Base-by-base conservation (phyloP, 2,888 invertebrate genomes). In the Seladonia tumulorum region DNA sequence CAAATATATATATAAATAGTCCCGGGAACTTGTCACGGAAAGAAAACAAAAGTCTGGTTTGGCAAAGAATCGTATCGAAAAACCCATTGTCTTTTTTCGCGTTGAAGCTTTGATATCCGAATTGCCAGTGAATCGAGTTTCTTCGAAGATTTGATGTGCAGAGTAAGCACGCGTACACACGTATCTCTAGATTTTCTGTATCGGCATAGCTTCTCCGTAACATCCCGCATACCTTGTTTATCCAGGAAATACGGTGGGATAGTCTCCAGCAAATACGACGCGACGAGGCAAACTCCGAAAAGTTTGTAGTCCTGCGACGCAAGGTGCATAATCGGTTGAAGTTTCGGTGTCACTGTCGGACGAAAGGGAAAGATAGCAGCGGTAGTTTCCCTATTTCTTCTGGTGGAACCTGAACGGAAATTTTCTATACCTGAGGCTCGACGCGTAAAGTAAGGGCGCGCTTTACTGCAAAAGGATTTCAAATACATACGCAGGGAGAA, bases 381-480 rank as follows among this genome's bases (percentile, higher is more conserved):
- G 72, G 75, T 66, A 66, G 72, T 83, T 77, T 80, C 42, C 74
- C 70, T 14, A 42, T 79, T 63, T 60, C 72, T 25, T 14, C 71
- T 53, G 18, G 7, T 10, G 25, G 5, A 25, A 74, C 42, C 42
- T 22, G 2, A n/a, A 29, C 63, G 35, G 72, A 22, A 87, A 70
- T 75, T 80, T 53, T 85, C 83, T 70, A 70, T 73, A 73, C 87
- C 82, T 90, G 87, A 42, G 63, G 53, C 60, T 77, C 53, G 18
- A 8, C 29, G 70, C 76, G 71, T 76, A 79, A 85, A 78, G 88
- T 35, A 82, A 86, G 79, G 86, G 76, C 47, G 80, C 84, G 78
- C 73, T 78, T 63, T 72, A 79, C 85, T 80, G 88, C 87, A 86
- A 85, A 90, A 88, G 87, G 88, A 88, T 88, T 90, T 81, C 85